Evolutionary conservation across 2,888 invertebrate genomes (phyloP).

Genomic region (Cylloceria caligata): DNA sequence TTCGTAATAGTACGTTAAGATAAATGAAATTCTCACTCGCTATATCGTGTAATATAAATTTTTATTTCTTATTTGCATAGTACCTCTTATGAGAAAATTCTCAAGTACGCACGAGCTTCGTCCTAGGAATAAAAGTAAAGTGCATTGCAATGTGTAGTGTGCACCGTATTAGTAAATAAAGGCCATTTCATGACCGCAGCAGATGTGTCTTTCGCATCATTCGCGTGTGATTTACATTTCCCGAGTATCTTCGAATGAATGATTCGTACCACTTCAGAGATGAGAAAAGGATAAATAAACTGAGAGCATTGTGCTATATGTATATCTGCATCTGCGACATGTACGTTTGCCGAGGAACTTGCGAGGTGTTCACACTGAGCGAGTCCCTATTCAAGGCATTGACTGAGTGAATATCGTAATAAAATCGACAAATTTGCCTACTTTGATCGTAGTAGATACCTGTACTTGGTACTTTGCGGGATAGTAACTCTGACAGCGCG

Average conservation of each 20-base stretch:
- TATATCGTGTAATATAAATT: not conserved
- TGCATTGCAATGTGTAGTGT: not conserved
- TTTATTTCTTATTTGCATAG: constrained; percentile 4
- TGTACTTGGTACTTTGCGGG: too few species aligned
- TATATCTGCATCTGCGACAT: not conserved
- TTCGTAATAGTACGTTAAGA: not conserved
- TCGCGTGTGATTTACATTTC: not conserved
- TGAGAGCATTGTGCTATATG: not conserved
- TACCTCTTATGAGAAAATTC: not conserved
- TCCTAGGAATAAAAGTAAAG: too few species aligned
- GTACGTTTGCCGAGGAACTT: not conserved
- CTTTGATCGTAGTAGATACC: too few species aligned
- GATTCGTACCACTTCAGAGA: not conserved
- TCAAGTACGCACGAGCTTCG: too few species aligned
- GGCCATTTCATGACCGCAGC: not conserved
- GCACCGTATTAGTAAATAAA: not conserved
- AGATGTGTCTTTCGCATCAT: not conserved
- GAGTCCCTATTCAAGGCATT: too few species aligned
- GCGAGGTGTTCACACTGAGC: not conserved
- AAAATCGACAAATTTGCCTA: too few species aligned
- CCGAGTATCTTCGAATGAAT: not conserved
- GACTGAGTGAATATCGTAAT: too few species aligned
- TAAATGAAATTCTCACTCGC: not conserved
- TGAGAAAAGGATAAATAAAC: not conserved
- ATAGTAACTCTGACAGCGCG: too few species aligned